A percentile compares a stretch with the other conserved stretches of the same genome.
phyloP scores from a whole-genome alignment of 2,888 invertebrate genomes.

The Diloba caeruleocephala region DNA sequence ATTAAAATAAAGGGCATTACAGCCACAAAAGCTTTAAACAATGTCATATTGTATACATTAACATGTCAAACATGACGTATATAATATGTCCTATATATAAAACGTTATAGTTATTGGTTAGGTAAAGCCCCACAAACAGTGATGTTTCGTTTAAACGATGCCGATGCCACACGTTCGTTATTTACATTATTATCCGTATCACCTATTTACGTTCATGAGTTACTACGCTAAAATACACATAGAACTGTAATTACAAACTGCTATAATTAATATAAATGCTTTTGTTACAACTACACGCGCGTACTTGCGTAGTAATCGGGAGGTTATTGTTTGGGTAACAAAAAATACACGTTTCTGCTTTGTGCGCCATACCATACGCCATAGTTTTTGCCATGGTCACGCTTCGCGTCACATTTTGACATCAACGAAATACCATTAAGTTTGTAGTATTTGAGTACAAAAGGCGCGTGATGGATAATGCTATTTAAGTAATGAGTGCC shows the following conservation, averaged over 20 bases:
- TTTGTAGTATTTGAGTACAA: conserved; percentile 13
- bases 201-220: conserved; percentile 14
- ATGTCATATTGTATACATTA: too few species aligned
- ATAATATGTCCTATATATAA: too few species aligned
- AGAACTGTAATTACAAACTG: conserved; percentile 37
- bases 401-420: conserved; percentile 41
- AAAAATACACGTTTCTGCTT: conserved; percentile 44
- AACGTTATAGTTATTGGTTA: too few species aligned
- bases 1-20: too few species aligned
- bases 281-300: conserved; percentile 26
- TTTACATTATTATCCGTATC: conserved; percentile 18
- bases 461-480: conserved; percentile 3
- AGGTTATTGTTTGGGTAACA: conserved; percentile 44
- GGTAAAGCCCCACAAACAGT: background rate
- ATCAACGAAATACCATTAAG: conserved; percentile 32
- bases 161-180: conserved; percentile 1
- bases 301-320: conserved; percentile 43
- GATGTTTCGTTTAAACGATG: conserved; percentile 3
- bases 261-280: conserved; percentile 44
- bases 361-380: too few species aligned
- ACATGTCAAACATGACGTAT: too few species aligned
- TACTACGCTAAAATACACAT: conserved; percentile 30
- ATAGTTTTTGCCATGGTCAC: conserved; percentile 46
- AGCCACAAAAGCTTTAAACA: too few species aligned
- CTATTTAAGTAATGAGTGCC: conserved; percentile 1